Evolutionary conservation across 2,888 invertebrate genomes (phyloP), one percentile per base, ranked within the genome.

Genomic region (Xanthia icteritia): DNA sequence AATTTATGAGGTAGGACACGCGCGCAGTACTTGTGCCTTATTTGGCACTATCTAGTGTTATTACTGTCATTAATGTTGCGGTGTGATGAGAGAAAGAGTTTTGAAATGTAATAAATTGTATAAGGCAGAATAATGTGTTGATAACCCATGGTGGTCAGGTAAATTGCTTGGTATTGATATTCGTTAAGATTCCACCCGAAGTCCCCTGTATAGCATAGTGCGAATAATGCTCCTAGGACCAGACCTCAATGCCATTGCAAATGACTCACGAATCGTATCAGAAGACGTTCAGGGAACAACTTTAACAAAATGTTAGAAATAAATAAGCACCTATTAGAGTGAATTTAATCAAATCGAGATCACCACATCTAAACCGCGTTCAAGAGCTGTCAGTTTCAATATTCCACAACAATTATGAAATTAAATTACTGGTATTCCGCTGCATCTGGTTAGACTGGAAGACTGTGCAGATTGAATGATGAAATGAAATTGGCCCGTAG

Each of bases 1-100:
- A 54, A 42, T 27, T 20, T 27, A 42, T 77, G n/a, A 61, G 1
- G 31, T 31, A 31, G 31, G 31, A 48, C n/a, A 80, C 42, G 48
- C 17, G 20, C 23, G 31, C 13, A 13, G 1, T 64, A 11, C 13
- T 3, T 42, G 13, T 64, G 23, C 51, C 64, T 15, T 73, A 74
- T 74, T 73, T 81, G 75, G 58, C 23, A 58, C 15, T n/a, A 15
- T 27, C 56, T 51, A 45, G 58, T 42, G 42, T 51, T 54, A 74
- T 79, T 65, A 31, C 20, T 31, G 36, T 65, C 27, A 27, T 75
- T 60, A 65, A 0, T 45, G 17, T 17, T 45, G 45, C 51, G 64
- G 51, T 42, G 23, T 56, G 45, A 36, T 42, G 23, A 51, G 42
- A 60, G 42, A 51, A 74, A 45, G 15, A 27, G 31, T 64, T 51